Conservation (phyloP, 1,140 invertebrate genomes). For the Monochamus saltuarius region DNA sequence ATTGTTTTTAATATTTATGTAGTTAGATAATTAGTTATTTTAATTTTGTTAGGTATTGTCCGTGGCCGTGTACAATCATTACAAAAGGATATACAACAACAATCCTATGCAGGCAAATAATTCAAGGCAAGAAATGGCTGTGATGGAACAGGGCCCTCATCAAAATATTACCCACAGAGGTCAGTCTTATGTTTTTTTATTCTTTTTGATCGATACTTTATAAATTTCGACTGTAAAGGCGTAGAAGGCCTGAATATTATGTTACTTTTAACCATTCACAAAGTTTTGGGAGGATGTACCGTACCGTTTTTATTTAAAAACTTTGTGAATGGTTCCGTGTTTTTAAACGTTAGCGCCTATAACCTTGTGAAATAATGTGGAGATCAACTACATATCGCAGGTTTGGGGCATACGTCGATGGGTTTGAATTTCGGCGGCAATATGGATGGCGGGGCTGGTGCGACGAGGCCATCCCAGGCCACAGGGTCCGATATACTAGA, state of each 20-base stretch:
- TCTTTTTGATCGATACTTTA: not conserved
- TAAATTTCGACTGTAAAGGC: too few relatives aligned
- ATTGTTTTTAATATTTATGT: too few relatives aligned
- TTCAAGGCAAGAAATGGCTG: conserved; percentile 53
- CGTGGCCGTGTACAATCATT: conserved; percentile 99
- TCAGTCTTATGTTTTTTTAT: conserved; percentile 48
- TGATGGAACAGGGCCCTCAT: conserved; percentile 66
- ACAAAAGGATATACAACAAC: conserved; percentile 96
- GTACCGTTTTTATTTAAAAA: too few relatives aligned
- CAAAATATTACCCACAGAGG: conserved; percentile 74
- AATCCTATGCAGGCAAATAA: conserved; percentile 59
- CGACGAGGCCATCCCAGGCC: conserved; percentile 29
- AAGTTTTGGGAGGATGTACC: too few relatives aligned
- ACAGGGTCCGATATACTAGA: conserved; percentile 83
- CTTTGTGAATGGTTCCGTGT: too few relatives aligned
- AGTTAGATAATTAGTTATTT: too few relatives aligned
- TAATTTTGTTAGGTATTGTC: conserved; percentile 70
- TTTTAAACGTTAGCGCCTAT: not conserved
- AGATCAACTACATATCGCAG: conserved; percentile 85
- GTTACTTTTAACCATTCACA: too few relatives aligned
- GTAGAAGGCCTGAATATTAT: too few relatives aligned
- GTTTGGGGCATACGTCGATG: conserved; percentile 65
- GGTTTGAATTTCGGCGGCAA: conserved; percentile 36
- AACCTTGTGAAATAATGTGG: conserved; percentile 41
- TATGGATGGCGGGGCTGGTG: conserved; percentile 5